phyloP scores from a whole-genome alignment of 2,113 vertebrate species.

The Chloebia gouldiae region DNA sequence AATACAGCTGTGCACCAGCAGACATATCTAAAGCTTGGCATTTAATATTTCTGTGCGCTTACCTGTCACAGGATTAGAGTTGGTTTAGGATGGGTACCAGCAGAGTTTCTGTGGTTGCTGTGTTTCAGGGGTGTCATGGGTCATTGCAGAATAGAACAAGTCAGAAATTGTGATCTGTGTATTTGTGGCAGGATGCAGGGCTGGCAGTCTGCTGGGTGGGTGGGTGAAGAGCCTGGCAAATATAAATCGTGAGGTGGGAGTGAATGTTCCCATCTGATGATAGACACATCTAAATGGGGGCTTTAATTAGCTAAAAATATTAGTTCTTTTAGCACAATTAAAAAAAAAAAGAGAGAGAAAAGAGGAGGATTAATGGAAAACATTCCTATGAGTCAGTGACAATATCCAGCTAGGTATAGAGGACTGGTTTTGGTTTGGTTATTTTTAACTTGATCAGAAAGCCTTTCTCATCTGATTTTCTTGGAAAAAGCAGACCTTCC shows the following conservation, averaged over 20 bases:
- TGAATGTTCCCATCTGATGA: neutral
- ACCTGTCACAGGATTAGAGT: neutral
- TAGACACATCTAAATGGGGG: neutral
- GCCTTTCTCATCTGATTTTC: neutral
- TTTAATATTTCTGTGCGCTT: neutral
- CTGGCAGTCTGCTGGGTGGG: neutral
- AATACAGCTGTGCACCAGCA: neutral
- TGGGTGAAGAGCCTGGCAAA: neutral
- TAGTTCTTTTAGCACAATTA: neutral
- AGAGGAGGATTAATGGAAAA: neutral
- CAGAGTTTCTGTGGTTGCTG: neutral
- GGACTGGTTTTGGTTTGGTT: neutral
- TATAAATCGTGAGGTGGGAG: neutral
- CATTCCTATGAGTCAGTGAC: neutral
- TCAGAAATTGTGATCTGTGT: neutral
- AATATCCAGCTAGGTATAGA: neutral
- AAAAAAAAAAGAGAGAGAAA: neutral
- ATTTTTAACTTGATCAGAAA: neutral
- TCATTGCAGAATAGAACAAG: neutral
- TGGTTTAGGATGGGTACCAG: neutral
- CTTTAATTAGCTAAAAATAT: conserved; percentile 26
- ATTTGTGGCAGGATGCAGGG: neutral
- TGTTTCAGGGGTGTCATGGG: neutral
- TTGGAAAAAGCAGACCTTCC: neutral
- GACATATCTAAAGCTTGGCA: neutral